These are phyloP conservation scores for Andricus curvator DNA, from an alignment of 2,888 invertebrate species.

Conservation along the genomic window DNA sequence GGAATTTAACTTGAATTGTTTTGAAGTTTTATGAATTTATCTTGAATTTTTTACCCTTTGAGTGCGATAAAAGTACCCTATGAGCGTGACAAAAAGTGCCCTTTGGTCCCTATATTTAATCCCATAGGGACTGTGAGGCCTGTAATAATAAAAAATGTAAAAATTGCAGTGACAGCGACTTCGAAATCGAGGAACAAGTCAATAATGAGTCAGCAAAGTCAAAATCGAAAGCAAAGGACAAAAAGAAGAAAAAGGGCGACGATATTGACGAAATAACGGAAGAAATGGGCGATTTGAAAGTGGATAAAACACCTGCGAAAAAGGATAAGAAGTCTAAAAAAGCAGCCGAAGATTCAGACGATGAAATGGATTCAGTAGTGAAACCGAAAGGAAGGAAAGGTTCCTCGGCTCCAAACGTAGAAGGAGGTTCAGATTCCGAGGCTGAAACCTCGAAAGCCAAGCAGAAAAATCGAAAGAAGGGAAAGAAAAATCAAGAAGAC, in stretches of 20 bases:
- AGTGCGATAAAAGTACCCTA: no score
- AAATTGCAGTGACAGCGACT: conserved; percentile 83
- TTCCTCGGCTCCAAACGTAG: neutral
- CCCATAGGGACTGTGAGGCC: no score
- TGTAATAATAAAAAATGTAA: neutral
- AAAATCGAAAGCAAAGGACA: conserved; percentile 79
- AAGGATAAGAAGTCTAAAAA: conserved; percentile 78
- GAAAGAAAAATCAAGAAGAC: conserved; percentile 55
- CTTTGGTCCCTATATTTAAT: no score
- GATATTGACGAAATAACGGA: conserved; percentile 77
- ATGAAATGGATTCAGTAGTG: conserved; percentile 46
- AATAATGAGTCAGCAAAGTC: conserved; percentile 74
- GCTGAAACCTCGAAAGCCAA: conserved; percentile 57
- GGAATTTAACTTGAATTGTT: no score
- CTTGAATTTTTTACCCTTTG: no score
- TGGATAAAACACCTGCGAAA: conserved; percentile 76
- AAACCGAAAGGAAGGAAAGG: conserved; percentile 41
- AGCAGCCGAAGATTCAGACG: conserved; percentile 61
- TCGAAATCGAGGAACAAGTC: conserved; percentile 79
- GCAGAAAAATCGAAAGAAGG: conserved; percentile 62
- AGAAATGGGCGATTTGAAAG: conserved; percentile 81
- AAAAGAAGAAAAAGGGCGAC: conserved; percentile 77
- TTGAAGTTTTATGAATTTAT: no score
- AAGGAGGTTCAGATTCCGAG: conserved; percentile 59
- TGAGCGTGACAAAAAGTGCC: no score